Conservation (phyloP, 1,140 invertebrate species). For the Dryas iulia region DNA sequence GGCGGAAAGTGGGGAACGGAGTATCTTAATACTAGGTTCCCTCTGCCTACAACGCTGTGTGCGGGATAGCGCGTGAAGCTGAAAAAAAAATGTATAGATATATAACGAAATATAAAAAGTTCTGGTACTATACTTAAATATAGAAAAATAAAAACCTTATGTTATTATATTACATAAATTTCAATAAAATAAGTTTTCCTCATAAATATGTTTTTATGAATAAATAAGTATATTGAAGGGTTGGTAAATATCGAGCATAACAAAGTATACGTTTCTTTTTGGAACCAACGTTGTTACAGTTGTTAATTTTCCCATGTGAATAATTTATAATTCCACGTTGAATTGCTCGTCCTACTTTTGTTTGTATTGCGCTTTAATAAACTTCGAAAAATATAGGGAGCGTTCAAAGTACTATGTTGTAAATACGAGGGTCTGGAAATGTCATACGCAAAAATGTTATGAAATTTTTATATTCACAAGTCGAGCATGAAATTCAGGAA, state of each 20-base stretch:
- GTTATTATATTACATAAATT: not conserved
- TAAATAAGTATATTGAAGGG: not conserved
- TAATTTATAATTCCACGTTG: constrained; percentile 13
- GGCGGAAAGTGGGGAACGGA: too few relatives aligned
- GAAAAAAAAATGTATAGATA: too few relatives aligned
- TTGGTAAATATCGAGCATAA: not conserved
- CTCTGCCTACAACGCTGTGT: too few relatives aligned
- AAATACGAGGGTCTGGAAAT: constrained; percentile 5
- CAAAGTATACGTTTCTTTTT: not conserved
- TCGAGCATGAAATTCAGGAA: not conserved
- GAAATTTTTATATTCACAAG: not conserved
- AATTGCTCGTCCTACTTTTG: constrained; percentile 6
- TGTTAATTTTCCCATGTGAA: constrained; percentile 18
- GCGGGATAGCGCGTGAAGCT: too few relatives aligned
- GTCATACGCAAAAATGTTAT: not conserved
- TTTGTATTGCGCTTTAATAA: constrained; percentile 11
- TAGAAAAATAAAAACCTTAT: not conserved
- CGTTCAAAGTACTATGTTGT: not conserved
- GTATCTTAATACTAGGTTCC: too few relatives aligned
- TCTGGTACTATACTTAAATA: too few relatives aligned
- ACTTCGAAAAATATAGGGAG: constrained; percentile 5
- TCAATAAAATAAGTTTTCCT: not conserved
- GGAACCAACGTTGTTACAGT: not conserved
- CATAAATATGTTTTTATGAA: not conserved
- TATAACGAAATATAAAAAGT: too few relatives aligned